phyloP scores from a whole-genome alignment of 2,797 vertebrate species.

The Acipenser ruthenus region DNA sequence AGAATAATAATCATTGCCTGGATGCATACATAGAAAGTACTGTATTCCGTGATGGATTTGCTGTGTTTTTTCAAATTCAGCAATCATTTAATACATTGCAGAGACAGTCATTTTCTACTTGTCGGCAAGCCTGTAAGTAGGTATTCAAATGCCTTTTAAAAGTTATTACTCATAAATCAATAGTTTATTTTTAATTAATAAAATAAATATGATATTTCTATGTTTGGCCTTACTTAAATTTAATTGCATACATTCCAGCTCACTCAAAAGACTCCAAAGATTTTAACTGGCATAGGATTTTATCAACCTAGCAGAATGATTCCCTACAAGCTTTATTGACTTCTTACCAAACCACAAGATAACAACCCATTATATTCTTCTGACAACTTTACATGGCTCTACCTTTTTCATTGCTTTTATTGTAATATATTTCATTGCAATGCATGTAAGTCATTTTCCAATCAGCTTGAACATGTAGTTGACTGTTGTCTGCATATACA shows the following conservation, averaged over 20 bases:
- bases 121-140: constrained; percentile 8
- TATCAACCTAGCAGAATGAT: neutral
- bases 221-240: neutral
- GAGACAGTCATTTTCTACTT: constrained; percentile 10
- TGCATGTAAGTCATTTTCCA: neutral
- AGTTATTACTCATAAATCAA: constrained; percentile 21
- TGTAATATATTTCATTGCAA: no score
- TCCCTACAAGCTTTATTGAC: no score
- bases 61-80: constrained; percentile 17
- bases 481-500: neutral
- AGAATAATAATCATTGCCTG: constrained; percentile 20
- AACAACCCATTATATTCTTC: no score
- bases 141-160: constrained; percentile 7
- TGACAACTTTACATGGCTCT: no score
- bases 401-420: no score
- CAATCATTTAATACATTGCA: constrained; percentile 21
- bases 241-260: neutral
- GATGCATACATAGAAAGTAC: constrained; percentile 12
- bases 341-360: no score
- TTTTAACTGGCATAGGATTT: neutral
- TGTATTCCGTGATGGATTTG: constrained; percentile 16
- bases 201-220: constrained; percentile 7
- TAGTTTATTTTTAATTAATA: constrained; percentile 3
- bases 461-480: neutral
- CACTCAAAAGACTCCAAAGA: neutral